Conservation (phyloP, 2,113 vertebrate genomes). For the Carettochelys insculpta region DNA sequence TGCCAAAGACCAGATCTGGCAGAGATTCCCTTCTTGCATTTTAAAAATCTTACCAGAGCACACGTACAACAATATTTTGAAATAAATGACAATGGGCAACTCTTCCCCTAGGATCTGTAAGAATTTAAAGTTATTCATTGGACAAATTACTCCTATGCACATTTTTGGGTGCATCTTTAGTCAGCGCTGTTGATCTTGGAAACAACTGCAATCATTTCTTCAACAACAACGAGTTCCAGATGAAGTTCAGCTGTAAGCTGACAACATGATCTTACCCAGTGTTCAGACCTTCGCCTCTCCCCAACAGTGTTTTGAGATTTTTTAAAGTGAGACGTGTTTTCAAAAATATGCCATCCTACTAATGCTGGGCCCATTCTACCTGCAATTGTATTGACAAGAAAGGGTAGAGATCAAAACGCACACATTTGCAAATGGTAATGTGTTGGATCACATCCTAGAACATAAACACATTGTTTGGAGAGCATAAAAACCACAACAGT, state of each 20-base stretch:
- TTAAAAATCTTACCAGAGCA: neutral
- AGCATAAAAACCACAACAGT: neutral
- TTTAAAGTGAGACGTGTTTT: neutral
- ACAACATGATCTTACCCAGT: neutral
- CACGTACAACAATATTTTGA: neutral
- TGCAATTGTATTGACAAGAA: neutral
- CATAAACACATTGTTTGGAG: neutral
- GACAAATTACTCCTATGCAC: neutral
- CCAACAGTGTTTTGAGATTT: neutral
- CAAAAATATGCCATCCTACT: neutral
- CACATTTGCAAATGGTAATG: neutral
- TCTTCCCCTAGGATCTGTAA: neutral
- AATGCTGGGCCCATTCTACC: neutral
- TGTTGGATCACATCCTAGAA: neutral
- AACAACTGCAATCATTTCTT: neutral
- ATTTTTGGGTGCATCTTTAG: neutral
- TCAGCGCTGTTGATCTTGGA: too few relatives aligned
- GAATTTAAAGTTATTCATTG: neutral
- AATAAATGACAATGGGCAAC: neutral
- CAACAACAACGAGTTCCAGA: neutral
- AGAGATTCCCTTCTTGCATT: neutral
- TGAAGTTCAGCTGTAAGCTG: neutral
- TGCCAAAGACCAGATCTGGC: neutral
- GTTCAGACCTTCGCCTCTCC: neutral
- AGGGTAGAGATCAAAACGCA: neutral